Percentiles rank a stretch among this genome's conserved stretches.
These are phyloP conservation scores for Branchipolynoe longqiensis DNA, from an alignment of 2,888 invertebrate genomes.

Conservation along the genomic window DNA sequence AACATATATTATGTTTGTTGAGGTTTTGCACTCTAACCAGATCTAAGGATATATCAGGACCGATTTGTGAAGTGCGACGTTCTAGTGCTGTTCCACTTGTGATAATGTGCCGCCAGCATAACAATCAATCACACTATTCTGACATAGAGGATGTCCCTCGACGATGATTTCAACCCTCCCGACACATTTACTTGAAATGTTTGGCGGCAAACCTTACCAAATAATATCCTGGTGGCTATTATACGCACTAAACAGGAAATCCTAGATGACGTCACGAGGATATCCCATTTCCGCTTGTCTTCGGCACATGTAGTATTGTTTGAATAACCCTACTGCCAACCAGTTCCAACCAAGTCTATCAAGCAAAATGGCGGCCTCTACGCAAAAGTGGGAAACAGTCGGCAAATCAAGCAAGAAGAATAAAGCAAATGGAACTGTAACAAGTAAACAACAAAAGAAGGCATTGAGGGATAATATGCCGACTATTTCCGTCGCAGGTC, in stretches of 20 bases:
- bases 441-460: constrained; percentile 34
- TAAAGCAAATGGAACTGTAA: constrained; percentile 30
- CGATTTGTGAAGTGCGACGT: too few relatives aligned
- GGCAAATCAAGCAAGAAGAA: constrained; percentile 42
- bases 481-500: constrained; percentile 57
- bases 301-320: too few relatives aligned
- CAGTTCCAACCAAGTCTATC: background rate
- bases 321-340: background rate
- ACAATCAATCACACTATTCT: too few relatives aligned
- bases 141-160: too few relatives aligned
- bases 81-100: too few relatives aligned
- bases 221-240: background rate
- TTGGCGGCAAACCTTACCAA: too few relatives aligned
- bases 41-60: too few relatives aligned
- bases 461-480: constrained; percentile 61
- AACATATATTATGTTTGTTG: too few relatives aligned
- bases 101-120: too few relatives aligned
- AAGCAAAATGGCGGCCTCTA: constrained; percentile 47
- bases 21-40: too few relatives aligned
- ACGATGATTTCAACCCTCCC: too few relatives aligned
- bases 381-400: constrained; percentile 48
- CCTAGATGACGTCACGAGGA: background rate
- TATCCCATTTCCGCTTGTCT: background rate
- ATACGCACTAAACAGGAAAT: background rate
- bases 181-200: too few relatives aligned